Evolutionary conservation across 1,140 invertebrate species (phyloP).

Genomic region (Phenacoccus solenopsis): DNA sequence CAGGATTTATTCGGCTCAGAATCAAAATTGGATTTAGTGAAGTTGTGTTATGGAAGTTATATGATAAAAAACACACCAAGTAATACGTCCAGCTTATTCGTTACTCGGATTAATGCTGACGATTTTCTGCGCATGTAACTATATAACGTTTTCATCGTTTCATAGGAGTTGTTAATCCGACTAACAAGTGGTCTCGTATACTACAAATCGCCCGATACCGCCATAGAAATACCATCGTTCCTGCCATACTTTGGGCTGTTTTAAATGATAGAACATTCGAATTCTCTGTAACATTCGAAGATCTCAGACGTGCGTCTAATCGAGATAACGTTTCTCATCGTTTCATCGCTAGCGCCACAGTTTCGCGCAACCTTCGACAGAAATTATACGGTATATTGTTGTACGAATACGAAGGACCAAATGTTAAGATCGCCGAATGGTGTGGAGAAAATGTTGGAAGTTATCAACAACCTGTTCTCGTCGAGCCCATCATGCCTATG

Average conservation of each 20-base stretch:
- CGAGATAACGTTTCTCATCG: background rate
- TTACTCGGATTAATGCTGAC: no score
- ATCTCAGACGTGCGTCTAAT: constrained; percentile 26
- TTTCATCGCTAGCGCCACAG: background rate
- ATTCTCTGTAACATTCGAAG: constrained; percentile 28
- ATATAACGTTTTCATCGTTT: no score
- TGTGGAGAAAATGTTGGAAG: constrained; percentile 24
- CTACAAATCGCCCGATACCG: background rate
- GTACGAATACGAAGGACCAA: constrained; percentile 22
- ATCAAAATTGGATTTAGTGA: background rate
- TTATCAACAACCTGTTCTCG: constrained; percentile 7
- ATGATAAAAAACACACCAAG: no score
- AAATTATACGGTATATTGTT: constrained; percentile 29
- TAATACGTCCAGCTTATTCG: no score
- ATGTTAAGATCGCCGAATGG: constrained; percentile 23
- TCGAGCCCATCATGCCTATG: constrained; percentile 9
- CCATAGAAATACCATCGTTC: background rate
- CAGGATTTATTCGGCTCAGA: background rate
- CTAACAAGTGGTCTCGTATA: constrained; percentile 6
- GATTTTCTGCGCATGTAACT: no score
- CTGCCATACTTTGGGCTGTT: constrained; percentile 22
- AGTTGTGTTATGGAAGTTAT: no score
- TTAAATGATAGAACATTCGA: constrained; percentile 27
- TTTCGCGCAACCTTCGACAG: constrained; percentile 25
- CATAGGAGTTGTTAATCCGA: no score